Evolutionary conservation across 2,888 invertebrate species (phyloP).

Genomic region (Allophyes oxyacanthae): DNA sequence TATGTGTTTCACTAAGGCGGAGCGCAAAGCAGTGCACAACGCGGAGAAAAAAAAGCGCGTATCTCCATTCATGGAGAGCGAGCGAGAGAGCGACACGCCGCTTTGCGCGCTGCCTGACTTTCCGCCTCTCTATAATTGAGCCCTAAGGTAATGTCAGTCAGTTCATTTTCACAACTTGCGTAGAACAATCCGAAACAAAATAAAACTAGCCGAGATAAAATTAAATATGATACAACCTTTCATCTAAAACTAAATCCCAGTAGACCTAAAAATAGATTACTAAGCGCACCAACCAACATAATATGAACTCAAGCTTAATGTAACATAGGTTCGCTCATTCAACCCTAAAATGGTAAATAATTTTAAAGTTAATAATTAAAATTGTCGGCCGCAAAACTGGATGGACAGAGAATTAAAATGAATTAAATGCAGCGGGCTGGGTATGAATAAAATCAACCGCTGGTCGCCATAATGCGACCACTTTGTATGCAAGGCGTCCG

Average conservation of each 20-base stretch:
- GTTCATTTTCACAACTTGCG: background rate
- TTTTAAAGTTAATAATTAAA: constrained; percentile 63
- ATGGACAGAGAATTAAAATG: constrained; percentile 57
- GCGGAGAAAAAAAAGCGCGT: too few species aligned
- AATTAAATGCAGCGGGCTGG: constrained; percentile 58
- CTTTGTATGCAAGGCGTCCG: constrained; percentile 59
- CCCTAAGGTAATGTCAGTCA: too few species aligned
- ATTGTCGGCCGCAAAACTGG: constrained; percentile 52
- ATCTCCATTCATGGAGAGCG: too few species aligned
- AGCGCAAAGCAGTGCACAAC: too few species aligned
- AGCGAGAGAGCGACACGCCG: too few species aligned
- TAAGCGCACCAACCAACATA: constrained; percentile 29
- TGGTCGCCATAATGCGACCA: constrained; percentile 51
- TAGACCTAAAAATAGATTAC: constrained; percentile 22
- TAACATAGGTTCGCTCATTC: constrained; percentile 28
- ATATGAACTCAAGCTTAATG: constrained; percentile 6
- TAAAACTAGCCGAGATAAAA: constrained; percentile 28
- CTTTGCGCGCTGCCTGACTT: too few species aligned
- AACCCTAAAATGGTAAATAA: constrained; percentile 48
- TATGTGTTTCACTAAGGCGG: too few species aligned
- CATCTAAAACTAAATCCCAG: constrained; percentile 18
- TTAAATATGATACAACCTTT: constrained; percentile 21
- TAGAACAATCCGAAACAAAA: constrained; percentile 14
- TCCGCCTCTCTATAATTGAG: too few species aligned
- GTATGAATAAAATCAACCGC: constrained; percentile 55